phyloP scores from a whole-genome alignment of 2,113 vertebrate species.

The Podarcis raffonei region DNA sequence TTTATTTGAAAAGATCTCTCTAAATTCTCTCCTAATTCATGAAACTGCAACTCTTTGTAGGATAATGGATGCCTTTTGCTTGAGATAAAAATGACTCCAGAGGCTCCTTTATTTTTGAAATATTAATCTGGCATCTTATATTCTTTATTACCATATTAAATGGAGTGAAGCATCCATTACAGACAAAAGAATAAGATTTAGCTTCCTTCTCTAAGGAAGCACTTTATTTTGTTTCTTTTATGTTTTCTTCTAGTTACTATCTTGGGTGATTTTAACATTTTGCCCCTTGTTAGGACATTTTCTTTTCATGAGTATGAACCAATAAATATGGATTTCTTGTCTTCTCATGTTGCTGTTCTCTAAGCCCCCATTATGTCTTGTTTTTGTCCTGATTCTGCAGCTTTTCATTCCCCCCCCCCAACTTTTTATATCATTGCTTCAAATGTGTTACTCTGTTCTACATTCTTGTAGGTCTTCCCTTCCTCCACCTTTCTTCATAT shows the following conservation, averaged over 20 bases:
- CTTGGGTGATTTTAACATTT: background rate
- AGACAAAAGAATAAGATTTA: background rate
- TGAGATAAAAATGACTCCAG: background rate
- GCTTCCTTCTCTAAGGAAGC: background rate
- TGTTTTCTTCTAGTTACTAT: background rate
- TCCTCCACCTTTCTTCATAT: background rate
- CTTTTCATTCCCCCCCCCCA: background rate
- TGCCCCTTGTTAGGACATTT: background rate
- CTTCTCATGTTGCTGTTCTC: background rate
- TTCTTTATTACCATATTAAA: background rate
- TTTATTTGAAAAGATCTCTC: background rate
- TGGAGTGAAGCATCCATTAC: background rate
- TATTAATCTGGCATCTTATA: constrained; percentile 4
- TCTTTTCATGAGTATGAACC: background rate
- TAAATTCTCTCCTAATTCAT: constrained; percentile 9
- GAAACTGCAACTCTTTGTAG: constrained; percentile 6
- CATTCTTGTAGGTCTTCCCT: background rate
- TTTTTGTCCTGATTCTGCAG: background rate
- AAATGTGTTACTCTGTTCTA: background rate
- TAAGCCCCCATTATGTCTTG: background rate
- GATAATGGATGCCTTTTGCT: background rate
- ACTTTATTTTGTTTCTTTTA: background rate
- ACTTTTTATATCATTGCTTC: background rate
- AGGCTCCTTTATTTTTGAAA: background rate
- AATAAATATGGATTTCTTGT: background rate